Conservation (phyloP, 1,140 invertebrate genomes). For the Battus philenor region DNA sequence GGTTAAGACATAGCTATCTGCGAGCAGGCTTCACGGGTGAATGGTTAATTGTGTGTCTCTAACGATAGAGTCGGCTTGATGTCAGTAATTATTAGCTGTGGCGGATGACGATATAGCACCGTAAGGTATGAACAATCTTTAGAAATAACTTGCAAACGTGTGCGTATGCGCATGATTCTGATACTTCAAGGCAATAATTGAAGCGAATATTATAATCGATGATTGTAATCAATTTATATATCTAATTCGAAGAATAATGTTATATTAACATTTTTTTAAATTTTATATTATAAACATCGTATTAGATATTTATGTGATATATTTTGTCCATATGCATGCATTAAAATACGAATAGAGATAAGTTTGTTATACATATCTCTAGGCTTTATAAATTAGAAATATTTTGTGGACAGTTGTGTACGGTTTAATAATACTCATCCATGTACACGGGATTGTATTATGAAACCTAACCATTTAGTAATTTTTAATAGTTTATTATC, state of each 20-base stretch:
- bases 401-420: no score
- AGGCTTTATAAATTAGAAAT: no score
- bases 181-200: slow-evolving; percentile 14
- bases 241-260: neutral
- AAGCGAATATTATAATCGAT: slow-evolving; percentile 12
- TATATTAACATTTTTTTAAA: no score
- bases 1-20: slow-evolving; percentile 15
- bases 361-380: no score
- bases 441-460: no score
- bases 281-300: no score
- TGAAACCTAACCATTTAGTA: no score
- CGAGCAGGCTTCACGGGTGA: slow-evolving; percentile 26
- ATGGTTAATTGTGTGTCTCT: slow-evolving; percentile 28
- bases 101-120: slow-evolving; percentile 17
- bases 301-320: no score
- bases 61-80: slow-evolving; percentile 20
- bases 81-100: slow-evolving; percentile 30
- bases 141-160: slow-evolving; percentile 4
- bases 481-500: no score
- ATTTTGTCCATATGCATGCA: no score
- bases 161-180: slow-evolving; percentile 3
- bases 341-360: no score
- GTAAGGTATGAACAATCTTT: slow-evolving; percentile 17
- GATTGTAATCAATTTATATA: slow-evolving; percentile 2
- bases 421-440: no score